Base-by-base conservation (phyloP, 2,888 invertebrate species). In the Sympetrum striolatum region DNA sequence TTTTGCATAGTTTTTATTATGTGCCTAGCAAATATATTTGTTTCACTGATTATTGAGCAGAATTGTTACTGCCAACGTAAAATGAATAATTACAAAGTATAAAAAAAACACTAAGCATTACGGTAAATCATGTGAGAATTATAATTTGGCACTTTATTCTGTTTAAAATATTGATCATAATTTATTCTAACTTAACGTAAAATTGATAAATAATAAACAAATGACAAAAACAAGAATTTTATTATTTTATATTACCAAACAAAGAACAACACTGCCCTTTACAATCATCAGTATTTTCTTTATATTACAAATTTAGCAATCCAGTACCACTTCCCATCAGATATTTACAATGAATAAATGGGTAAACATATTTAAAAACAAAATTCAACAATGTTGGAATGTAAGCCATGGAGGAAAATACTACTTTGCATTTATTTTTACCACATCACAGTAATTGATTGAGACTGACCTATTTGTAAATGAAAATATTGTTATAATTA, bases 231-330 rank as follows among this genome's bases (percentile, higher is more conserved):
- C 31, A 31, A 31, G 25, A 25, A 31, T 22, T 31, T 31, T 73
- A 73, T 73, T 31, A 31, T 73, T 31, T 31, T 14, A 73, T 73
- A 73, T 73, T 73, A 73, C 60, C 37, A 64, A n/a, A 58, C 86
- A 86, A 37, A 60, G 58, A 37, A 64, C 58, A 86, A 37, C n/a
- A 86, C 37, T 60, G 48, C 37, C 60, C 58, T 86, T 60, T 86
- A 86, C 86, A 86, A 60, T 60, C 14, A 60, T 86, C 60, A 86
- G 58, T 86, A 64, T 60, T 58, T 31, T 73, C 10, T 73, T 86
- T 86, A 86, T 86, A 58, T 60, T 86, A 86, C 86, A 86, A 86
- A 86, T 60, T 86, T 60, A 86, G 64, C 86, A 86, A 86, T 86
- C 86, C 86, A 86, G 58, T 82, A 58, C 86, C 86, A 86, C 86